Base-by-base conservation (phyloP, 30 jellyfish, hydroid and myxozoan species). In the Aurelia sp. region DNA sequence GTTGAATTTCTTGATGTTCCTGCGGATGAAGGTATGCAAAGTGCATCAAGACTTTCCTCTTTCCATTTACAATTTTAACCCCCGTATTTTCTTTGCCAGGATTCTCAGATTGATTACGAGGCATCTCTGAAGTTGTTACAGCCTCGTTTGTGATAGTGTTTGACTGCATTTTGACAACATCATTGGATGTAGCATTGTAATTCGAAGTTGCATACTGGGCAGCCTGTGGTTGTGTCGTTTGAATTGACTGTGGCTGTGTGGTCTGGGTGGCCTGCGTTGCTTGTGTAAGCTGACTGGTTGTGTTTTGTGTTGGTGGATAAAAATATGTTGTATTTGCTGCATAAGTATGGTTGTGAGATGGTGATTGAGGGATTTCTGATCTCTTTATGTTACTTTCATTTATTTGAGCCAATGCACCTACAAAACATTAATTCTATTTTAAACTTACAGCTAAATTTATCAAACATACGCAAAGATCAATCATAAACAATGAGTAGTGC, bases 11-110 rank as follows among this genome's bases (percentile, higher is more conserved):
- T n/a, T 51, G 47, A 58, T 61, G 94, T 13, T 83, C 58, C 51
- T 89, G 97, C 8, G 97, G 96, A 79, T 94, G 98, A 33, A 88
- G 90, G 41, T 94, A 94, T n/a, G 98, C 96, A 47, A 84, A 94
- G 48, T 81, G 91, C 93, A 84, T 80, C 4, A 88, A 82, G 11
- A 88, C 88, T 76, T 84, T 84, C 40, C 82, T 60, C 72, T 84
- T 84, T 30, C 87, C 93, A 9, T 58, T 57, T 15, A 48, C 80
- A 13, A 62, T 60, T 63, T 40, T 79, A 22, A 50, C 69, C 33
- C 69, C 55, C 13, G 76, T 63, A 27, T 73, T 18, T 13, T 17
- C 71, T 55, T 8, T 27, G 4, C 53, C 85, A 19, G 85, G 33
- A 13, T 41, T 17, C 31, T 33, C 71, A 13, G 21, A 16, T 48